These are phyloP conservation scores for Trachops cirrhosus DNA, from an alignment of 2,797 vertebrate species.

Conservation along the genomic window DNA sequence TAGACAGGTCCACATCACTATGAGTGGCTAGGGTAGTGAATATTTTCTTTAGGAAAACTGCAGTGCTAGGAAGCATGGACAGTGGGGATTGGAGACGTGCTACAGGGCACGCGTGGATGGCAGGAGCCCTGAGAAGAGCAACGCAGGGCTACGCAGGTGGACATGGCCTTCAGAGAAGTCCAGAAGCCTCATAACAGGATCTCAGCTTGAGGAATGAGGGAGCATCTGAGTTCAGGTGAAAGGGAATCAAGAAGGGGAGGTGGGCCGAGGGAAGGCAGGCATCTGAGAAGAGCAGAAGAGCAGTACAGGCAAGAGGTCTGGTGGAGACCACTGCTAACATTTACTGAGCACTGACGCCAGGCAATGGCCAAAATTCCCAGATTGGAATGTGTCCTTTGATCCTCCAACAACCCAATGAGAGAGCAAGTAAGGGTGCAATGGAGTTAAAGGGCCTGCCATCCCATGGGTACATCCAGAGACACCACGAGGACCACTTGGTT, in stretches of 20 bases:
- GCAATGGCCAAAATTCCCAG: background rate
- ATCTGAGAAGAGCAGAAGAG: background rate
- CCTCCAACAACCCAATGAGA: background rate
- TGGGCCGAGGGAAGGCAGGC: background rate
- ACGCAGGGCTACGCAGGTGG: fast-evolving
- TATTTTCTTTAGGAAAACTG: background rate
- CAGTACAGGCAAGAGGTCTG: background rate
- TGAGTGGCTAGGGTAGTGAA: background rate
- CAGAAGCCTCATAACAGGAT: background rate
- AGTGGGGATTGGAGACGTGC: fast-evolving
- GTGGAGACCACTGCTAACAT: background rate
- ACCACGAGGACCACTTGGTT: background rate
- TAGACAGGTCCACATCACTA: background rate
- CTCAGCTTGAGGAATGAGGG: background rate
- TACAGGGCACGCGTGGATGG: fast-evolving
- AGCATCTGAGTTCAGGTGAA: background rate
- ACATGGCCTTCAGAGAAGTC: background rate
- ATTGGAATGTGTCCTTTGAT: background rate
- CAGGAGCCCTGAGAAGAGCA: background rate
- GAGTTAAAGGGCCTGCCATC: background rate
- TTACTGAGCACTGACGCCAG: background rate
- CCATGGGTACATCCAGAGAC: background rate
- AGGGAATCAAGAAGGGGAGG: background rate
- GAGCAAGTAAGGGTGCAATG: background rate
- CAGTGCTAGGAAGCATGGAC: background rate